phyloP scores from a whole-genome alignment of 2,113 vertebrate species.

The Nerophis lumbriciformis region DNA sequence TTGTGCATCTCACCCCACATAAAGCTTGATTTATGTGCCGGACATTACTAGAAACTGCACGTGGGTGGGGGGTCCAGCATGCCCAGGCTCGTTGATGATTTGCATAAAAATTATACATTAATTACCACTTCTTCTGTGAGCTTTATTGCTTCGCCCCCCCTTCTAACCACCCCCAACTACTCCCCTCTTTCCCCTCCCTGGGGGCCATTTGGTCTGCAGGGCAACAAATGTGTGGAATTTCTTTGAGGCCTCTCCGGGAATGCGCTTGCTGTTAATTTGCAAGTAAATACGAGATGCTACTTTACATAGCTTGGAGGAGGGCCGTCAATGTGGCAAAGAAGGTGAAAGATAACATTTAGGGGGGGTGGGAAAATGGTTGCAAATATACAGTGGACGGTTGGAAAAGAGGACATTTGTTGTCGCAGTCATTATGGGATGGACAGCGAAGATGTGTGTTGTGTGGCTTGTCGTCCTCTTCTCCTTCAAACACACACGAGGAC shows the following conservation, averaged over 20 bases:
- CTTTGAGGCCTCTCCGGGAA: conserved; percentile 61
- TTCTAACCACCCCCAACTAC: background rate
- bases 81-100: conserved; percentile 28
- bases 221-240: conserved; percentile 64
- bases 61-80: conserved; percentile 12
- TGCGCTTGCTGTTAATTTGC: conserved; percentile 61
- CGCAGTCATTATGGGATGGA: background rate
- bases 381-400: background rate
- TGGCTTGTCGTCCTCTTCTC: background rate
- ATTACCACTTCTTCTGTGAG: conserved; percentile 44
- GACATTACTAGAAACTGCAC: conserved; percentile 17
- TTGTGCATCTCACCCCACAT: conserved; percentile 8
- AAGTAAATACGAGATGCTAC: conserved; percentile 58
- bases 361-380: background rate
- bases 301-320: conserved; percentile 14
- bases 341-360: conserved; percentile 2
- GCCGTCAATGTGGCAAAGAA: conserved; percentile 4
- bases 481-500: conserved; percentile 14
- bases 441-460: background rate
- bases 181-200: conserved; percentile 1
- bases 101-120: conserved; percentile 50
- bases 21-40: conserved; percentile 15
- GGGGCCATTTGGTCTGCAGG: conserved; percentile 55
- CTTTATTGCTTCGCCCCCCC: conserved; percentile 31
- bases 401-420: too few species aligned